Percentiles rank a stretch among this genome's conserved stretches.
phyloP scores from a whole-genome alignment of 2,888 invertebrate genomes.

The Lampropteryx suffumata region DNA sequence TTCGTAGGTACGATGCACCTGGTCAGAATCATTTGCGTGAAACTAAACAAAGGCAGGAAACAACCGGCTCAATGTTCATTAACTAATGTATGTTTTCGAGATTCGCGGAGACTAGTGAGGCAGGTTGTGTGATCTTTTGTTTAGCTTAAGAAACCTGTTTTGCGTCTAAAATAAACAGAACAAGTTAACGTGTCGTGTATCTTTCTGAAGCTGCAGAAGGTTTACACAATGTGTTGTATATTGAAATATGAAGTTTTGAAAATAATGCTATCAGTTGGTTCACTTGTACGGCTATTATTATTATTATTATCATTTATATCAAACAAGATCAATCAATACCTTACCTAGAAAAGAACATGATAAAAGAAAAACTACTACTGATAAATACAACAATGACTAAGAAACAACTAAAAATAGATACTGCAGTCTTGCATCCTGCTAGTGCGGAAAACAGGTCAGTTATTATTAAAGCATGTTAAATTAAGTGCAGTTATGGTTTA shows the following conservation, averaged over 20 bases:
- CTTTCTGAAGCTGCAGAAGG: constrained; percentile 3
- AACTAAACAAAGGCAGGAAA: constrained; percentile 41
- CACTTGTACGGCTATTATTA: too few relatives aligned
- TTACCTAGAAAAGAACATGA: not conserved
- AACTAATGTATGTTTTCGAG: constrained; percentile 17
- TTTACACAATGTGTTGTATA: not conserved
- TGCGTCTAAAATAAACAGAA: constrained; percentile 11
- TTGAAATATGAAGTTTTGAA: not conserved
- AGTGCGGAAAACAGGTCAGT: constrained; percentile 55
- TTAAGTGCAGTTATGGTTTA: constrained; percentile 21
- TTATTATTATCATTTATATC: too few relatives aligned
- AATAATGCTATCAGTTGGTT: not conserved
- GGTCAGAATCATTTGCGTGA: constrained; percentile 21
- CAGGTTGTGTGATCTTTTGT: constrained; percentile 27
- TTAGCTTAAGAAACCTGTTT: constrained; percentile 21
- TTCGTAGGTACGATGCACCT: too few relatives aligned
- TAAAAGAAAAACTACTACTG: not conserved
- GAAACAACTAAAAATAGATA: constrained; percentile 49
- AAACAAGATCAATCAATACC: too few relatives aligned
- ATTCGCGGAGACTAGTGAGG: constrained; percentile 23
- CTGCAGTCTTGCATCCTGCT: constrained; percentile 51
- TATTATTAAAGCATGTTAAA: constrained; percentile 47
- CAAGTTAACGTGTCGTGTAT: constrained; percentile 11
- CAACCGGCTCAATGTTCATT: constrained; percentile 27
- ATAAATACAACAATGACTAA: constrained; percentile 48